Evolutionary conservation across 2,888 invertebrate species (phyloP).

Genomic region (Laspeyria flexula): DNA sequence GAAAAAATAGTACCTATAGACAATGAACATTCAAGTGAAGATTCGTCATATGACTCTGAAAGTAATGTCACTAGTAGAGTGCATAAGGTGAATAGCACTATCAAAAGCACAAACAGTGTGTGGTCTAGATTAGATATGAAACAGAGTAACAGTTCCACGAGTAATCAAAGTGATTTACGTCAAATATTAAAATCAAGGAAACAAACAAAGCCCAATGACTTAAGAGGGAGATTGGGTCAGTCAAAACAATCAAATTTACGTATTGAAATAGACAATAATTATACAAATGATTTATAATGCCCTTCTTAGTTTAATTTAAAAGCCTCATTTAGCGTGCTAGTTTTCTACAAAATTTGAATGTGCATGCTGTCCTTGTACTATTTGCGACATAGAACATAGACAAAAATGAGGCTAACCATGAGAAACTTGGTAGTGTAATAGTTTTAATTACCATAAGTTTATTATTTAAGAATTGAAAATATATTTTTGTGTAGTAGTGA

Average conservation of each 20-base stretch:
- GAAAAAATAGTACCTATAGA: slow-evolving; percentile 58
- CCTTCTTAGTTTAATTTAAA: slow-evolving; percentile 14
- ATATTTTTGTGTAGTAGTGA: background rate
- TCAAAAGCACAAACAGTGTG: slow-evolving; percentile 75
- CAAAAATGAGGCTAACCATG: too few relatives aligned
- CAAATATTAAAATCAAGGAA: slow-evolving; percentile 69
- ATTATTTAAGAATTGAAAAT: too few relatives aligned
- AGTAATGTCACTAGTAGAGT: slow-evolving; percentile 83
- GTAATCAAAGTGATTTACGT: slow-evolving; percentile 63
- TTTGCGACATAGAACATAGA: too few relatives aligned
- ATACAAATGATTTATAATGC: slow-evolving; percentile 56
- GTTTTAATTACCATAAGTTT: too few relatives aligned
- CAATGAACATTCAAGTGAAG: slow-evolving; percentile 55
- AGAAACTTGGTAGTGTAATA: too few relatives aligned
- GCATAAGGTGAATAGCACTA: slow-evolving; percentile 69
- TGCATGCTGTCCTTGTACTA: too few relatives aligned
- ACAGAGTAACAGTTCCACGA: slow-evolving; percentile 36
- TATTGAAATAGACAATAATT: slow-evolving; percentile 82
- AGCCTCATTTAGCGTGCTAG: too few relatives aligned
- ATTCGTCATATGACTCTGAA: slow-evolving; percentile 62
- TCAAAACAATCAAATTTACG: slow-evolving; percentile 74
- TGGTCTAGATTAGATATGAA: slow-evolving; percentile 85
- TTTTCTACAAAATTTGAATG: too few relatives aligned
- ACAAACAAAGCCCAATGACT: slow-evolving; percentile 63
- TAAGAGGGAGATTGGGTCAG: slow-evolving; percentile 71